Evolutionary conservation across 2,888 invertebrate genomes (phyloP).

Genomic region (Polyommatus iphigenia): DNA sequence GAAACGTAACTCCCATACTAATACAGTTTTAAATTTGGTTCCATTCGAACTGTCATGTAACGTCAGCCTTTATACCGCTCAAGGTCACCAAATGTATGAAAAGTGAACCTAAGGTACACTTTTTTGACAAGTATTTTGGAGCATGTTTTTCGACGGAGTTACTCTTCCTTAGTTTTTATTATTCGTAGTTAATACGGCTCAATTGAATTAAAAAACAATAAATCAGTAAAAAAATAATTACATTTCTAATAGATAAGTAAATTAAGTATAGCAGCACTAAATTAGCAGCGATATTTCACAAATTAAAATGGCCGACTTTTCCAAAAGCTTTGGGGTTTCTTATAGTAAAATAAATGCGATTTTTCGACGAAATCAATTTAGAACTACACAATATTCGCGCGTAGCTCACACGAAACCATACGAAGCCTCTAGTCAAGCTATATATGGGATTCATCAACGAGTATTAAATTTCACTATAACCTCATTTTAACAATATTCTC

Average conservation of each 20-base stretch:
- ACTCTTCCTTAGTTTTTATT: no score
- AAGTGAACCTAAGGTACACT: no score
- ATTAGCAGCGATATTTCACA: neutral
- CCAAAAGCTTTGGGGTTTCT: slow-evolving; percentile 4
- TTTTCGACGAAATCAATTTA: slow-evolving; percentile 14
- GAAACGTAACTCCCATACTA: no score
- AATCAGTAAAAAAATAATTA: neutral
- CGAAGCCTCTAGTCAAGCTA: slow-evolving; percentile 45
- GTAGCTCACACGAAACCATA: slow-evolving; percentile 31
- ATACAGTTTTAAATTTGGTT: no score
- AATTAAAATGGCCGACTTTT: slow-evolving; percentile 15
- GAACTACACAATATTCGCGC: slow-evolving; percentile 13
- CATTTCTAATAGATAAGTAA: neutral
- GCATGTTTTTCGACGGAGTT: no score
- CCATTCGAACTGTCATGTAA: no score
- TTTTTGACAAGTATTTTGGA: no score
- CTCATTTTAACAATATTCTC: slow-evolving; percentile 71
- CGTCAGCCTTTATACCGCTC: no score
- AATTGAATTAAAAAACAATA: slow-evolving; percentile 1
- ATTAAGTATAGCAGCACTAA: neutral
- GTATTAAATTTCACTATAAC: slow-evolving; percentile 76
- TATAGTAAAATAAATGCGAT: slow-evolving; percentile 16
- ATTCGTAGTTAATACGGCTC: neutral
- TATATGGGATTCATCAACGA: slow-evolving; percentile 68
- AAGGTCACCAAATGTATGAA: no score